phyloP scores from a whole-genome alignment of 1,140 invertebrate genomes.

The Drosophila melanica region DNA sequence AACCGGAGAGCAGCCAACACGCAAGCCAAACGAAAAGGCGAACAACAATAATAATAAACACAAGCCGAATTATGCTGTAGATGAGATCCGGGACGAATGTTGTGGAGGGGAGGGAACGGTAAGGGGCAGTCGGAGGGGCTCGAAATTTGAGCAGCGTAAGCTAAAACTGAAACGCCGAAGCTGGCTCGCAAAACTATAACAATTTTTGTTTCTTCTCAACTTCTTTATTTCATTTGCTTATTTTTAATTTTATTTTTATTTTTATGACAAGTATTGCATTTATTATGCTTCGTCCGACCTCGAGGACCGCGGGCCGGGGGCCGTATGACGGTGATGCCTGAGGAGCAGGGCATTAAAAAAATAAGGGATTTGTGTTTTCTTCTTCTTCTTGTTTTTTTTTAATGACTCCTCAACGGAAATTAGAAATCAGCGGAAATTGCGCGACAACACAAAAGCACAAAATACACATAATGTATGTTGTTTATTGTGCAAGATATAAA shows the following conservation, averaged over 20 bases:
- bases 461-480: slow-evolving; percentile 39
- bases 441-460: slow-evolving; percentile 50
- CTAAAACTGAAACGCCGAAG: slow-evolving; percentile 57
- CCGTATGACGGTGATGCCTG: slow-evolving; percentile 30
- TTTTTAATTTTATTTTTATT: slow-evolving; percentile 64
- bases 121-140: slow-evolving; percentile 2
- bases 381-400: slow-evolving; percentile 37
- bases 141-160: slow-evolving; percentile 71
- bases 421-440: slow-evolving; percentile 80
- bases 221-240: slow-evolving; percentile 25
- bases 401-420: slow-evolving; percentile 75
- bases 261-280: slow-evolving; percentile 78
- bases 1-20: slow-evolving; percentile 59
- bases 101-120: background rate
- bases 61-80: slow-evolving; percentile 50
- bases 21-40: slow-evolving; percentile 54
- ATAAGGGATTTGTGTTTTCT: slow-evolving; percentile 54
- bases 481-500: slow-evolving; percentile 16
- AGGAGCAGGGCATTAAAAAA: slow-evolving; percentile 53
- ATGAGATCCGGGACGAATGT: background rate
- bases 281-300: slow-evolving; percentile 61
- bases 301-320: slow-evolving; percentile 12
- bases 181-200: slow-evolving; percentile 70
- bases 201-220: slow-evolving; percentile 34
- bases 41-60: slow-evolving; percentile 73